A percentile compares a stretch with the other conserved stretches of the same genome.
Evolutionary conservation across 2,113 vertebrate genomes (phyloP).

Genomic region (Lathamus discolor): DNA sequence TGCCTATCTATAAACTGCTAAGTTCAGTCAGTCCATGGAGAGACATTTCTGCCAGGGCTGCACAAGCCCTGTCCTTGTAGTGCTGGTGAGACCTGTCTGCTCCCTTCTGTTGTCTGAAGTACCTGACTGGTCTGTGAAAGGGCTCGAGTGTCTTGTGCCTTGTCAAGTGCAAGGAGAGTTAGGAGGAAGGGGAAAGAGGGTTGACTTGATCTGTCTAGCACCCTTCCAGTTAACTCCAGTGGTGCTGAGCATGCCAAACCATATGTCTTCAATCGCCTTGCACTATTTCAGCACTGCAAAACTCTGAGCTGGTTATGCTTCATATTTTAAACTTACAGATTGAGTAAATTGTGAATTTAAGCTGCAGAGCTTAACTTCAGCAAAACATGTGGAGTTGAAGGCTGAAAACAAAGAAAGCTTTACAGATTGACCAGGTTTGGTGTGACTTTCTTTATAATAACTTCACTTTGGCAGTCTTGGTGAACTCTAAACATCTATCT

Average conservation of each 20-base stretch:
- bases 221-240: not conserved
- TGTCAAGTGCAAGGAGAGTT: not conserved
- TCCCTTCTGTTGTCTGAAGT: not conserved
- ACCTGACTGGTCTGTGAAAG: not conserved
- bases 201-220: not conserved
- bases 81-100: not conserved
- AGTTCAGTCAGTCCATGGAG: not conserved
- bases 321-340: not conserved
- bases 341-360: not conserved
- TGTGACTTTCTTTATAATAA: not conserved
- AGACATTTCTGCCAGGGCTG: not conserved
- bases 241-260: rapidly evolving
- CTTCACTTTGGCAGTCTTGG: not conserved
- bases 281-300: not conserved
- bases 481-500: conserved; percentile 32
- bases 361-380: not conserved
- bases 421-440: not conserved
- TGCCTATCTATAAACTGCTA: not conserved
- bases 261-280: not conserved
- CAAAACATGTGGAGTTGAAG: not conserved
- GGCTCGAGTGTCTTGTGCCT: not conserved
- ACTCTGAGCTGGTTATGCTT: not conserved
- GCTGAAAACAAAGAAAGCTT: not conserved
- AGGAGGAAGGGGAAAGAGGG: not conserved
- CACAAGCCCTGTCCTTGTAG: not conserved